Conservation (phyloP, 1,140 invertebrate genomes). For the Zophobas atratus region DNA sequence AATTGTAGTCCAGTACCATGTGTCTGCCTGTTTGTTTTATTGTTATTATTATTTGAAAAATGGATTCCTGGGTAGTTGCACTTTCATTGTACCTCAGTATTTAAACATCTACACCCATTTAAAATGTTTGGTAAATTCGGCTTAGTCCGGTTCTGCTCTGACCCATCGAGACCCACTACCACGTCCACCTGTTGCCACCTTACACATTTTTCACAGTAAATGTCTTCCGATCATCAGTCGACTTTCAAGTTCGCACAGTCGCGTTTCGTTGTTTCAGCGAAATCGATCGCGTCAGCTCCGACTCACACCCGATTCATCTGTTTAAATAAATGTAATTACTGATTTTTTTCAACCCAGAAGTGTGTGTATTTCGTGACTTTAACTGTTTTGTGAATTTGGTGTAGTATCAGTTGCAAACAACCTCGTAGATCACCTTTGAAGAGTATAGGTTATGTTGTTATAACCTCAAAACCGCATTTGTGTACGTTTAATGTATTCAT, state of each 20-base stretch:
- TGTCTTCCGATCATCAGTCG: conserved; percentile 19
- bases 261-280: conserved; percentile 2
- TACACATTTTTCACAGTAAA: conserved; percentile 2
- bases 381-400: neutral
- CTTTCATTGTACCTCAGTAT: too few relatives aligned
- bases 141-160: conserved; percentile 4
- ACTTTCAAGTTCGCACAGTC: conserved; percentile 23
- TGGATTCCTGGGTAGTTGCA: too few relatives aligned
- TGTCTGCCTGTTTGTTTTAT: too few relatives aligned
- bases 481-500: neutral
- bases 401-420: neutral
- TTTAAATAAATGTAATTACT: conserved; percentile 6
- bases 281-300: conserved; percentile 11
- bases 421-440: too few relatives aligned
- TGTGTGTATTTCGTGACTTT: neutral
- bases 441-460: neutral
- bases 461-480: conserved; percentile 3
- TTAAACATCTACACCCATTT: too few relatives aligned
- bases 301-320: conserved; percentile 28
- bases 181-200: conserved; percentile 33
- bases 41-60: too few relatives aligned
- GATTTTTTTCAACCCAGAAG: neutral
- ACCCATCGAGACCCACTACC: neutral
- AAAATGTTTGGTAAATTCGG: neutral
- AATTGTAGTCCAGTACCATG: too few relatives aligned